Percentiles rank a stretch among this genome's conserved stretches.
Evolutionary conservation across 2,113 vertebrate species (phyloP).

Genomic region (Tragulus kanchil): DNA sequence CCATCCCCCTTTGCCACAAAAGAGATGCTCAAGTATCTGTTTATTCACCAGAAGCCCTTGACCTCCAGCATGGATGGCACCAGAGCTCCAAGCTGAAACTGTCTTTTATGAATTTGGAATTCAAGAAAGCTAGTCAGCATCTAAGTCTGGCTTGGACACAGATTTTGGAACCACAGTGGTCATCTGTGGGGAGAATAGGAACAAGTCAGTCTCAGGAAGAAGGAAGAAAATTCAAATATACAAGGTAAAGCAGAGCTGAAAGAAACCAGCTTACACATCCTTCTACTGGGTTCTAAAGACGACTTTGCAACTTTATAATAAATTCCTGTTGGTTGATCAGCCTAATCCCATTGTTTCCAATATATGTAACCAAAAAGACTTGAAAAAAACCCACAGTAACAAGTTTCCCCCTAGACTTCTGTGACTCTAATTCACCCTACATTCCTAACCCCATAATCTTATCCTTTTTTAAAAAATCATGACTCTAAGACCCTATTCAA

Average conservation of each 20-base stretch:
- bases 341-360: neutral
- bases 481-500: neutral
- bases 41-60: neutral
- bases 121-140: neutral
- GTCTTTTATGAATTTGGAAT: constrained; percentile 20
- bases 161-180: neutral
- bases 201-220: neutral
- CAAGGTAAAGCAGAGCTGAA: neutral
- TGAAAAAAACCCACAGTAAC: neutral
- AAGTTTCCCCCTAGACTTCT: neutral
- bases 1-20: neutral
- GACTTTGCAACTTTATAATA: neutral
- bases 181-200: neutral
- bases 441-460: neutral
- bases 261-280: neutral
- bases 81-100: neutral
- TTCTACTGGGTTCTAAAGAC: neutral
- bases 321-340: neutral
- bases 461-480: neutral
- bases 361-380: neutral
- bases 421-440: neutral
- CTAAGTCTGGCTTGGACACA: neutral
- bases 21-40: neutral
- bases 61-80: neutral
- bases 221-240: neutral